A percentile compares a stretch with the other conserved stretches of the same genome.
These are phyloP conservation scores for Andrena bicolor DNA, from an alignment of 2,888 invertebrate genomes.

Conservation along the genomic window DNA sequence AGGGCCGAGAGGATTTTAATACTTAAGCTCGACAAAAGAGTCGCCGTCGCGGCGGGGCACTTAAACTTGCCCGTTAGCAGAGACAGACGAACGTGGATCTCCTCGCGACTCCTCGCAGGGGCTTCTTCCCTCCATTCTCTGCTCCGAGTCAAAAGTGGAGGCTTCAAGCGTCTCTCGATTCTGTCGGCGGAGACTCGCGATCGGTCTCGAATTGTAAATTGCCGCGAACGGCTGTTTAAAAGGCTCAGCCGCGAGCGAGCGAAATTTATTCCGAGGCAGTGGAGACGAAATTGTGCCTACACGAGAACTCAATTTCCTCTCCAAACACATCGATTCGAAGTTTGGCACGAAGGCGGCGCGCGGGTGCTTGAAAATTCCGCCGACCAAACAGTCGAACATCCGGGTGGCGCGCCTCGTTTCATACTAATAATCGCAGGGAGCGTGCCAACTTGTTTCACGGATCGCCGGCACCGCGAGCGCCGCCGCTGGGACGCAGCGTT, in stretches of 20 bases:
- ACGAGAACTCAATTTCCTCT: conserved; percentile 6
- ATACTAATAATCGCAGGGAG: conserved; percentile 49
- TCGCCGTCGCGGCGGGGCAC: conserved; percentile 38
- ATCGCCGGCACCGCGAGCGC: conserved; percentile 36
- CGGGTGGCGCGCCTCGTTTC: conserved; percentile 24
- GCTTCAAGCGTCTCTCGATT: neutral
- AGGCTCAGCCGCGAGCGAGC: neutral
- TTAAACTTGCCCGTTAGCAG: conserved; percentile 64
- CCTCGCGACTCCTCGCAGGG: neutral
- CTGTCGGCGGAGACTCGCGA: neutral
- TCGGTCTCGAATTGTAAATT: neutral
- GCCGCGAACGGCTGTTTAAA: neutral
- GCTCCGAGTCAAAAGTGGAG: neutral
- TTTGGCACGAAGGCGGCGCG: conserved; percentile 11
- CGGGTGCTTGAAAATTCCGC: conserved; percentile 4
- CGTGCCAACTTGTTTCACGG: conserved; percentile 63
- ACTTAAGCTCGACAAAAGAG: conserved; percentile 71
- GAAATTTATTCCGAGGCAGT: neutral
- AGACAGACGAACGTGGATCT: neutral
- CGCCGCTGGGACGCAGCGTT: neutral
- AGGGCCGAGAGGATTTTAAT: conserved; percentile 72
- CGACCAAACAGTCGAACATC: conserved; percentile 17
- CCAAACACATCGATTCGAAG: neutral
- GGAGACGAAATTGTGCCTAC: neutral
- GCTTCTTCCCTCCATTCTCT: neutral